phyloP scores from a whole-genome alignment of 2,113 vertebrate species.

The Triplophysa siluroides region DNA sequence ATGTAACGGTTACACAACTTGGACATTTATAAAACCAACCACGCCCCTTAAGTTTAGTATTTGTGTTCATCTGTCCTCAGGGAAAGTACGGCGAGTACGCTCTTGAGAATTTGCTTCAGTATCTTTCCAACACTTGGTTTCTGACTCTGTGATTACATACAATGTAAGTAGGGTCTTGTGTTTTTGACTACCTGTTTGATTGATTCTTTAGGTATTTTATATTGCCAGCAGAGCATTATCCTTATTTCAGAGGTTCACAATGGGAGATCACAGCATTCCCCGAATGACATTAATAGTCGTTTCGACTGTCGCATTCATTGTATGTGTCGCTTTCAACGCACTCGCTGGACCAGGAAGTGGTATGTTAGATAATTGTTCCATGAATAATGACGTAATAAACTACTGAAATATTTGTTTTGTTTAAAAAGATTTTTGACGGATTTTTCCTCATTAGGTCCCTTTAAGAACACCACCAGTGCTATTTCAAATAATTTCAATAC shows the following conservation, averaged over 20 bases:
- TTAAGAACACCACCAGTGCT: constrained; percentile 54
- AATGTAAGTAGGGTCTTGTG: not conserved
- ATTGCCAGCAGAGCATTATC: not conserved
- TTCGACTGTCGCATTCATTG: constrained; percentile 60
- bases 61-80: not conserved
- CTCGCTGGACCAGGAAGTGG: constrained; percentile 60
- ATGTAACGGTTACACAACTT: constrained; percentile 38
- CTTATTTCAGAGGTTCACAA: constrained; percentile 46
- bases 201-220: not conserved
- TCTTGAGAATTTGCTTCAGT: not conserved
- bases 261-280: constrained; percentile 58
- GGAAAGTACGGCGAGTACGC: not conserved
- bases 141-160: not conserved
- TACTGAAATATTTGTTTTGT: too few relatives aligned
- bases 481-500: constrained; percentile 64
- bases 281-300: constrained; percentile 55
- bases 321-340: constrained; percentile 58
- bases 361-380: constrained; percentile 33
- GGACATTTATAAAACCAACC: constrained; percentile 17
- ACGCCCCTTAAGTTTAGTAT: not conserved
- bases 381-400: too few relatives aligned
- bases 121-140: not conserved
- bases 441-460: constrained; percentile 59
- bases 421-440: not conserved
- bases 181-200: not conserved